phyloP scores from a whole-genome alignment of 2,113 vertebrate genomes.

The Heterochromis multidens region DNA sequence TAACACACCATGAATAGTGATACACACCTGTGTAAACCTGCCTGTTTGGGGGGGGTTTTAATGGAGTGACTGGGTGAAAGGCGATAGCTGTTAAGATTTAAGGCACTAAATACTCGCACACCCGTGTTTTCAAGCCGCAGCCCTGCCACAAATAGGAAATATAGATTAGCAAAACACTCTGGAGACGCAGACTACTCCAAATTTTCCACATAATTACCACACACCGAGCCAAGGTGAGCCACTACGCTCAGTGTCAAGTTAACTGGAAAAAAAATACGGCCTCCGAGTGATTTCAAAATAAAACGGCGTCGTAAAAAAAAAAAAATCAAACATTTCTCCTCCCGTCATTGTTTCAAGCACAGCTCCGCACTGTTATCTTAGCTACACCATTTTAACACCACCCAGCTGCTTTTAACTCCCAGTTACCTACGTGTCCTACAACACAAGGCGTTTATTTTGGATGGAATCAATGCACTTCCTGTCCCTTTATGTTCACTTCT shows the following conservation, averaged over 20 bases:
- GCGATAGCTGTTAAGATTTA: neutral
- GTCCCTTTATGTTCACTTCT: neutral
- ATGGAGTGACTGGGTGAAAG: neutral
- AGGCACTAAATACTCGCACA: neutral
- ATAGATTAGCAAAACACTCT: neutral
- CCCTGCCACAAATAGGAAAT: neutral
- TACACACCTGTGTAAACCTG: neutral
- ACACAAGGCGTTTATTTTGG: neutral
- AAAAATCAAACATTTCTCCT: accelerated
- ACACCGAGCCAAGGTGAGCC: neutral
- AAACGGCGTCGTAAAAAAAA: neutral
- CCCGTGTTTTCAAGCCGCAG: neutral
- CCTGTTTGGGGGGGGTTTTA: neutral
- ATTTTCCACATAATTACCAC: neutral
- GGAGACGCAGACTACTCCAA: neutral
- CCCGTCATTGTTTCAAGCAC: neutral
- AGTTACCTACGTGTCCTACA: neutral
- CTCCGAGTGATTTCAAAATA: slow-evolving; percentile 22
- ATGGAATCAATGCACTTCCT: neutral
- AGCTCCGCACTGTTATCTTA: accelerated
- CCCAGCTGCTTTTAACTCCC: neutral
- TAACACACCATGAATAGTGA: neutral
- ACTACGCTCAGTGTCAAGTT: neutral
- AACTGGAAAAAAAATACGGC: neutral
- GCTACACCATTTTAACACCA: neutral